These are phyloP conservation scores for Oscheius sp. DNA, from an alignment of 2,888 invertebrate species.

Conservation along the genomic window DNA sequence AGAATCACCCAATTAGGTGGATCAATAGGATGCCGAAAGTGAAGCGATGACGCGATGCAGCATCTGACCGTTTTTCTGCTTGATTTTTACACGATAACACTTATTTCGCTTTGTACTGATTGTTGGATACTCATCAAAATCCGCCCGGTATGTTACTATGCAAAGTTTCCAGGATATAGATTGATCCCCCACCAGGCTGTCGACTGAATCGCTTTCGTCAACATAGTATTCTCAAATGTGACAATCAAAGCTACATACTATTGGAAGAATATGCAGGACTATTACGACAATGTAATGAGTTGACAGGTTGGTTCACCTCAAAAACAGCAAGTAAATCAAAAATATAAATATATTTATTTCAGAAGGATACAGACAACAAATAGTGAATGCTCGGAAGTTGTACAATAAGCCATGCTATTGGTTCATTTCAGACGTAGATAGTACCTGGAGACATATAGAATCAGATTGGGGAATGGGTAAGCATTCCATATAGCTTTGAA, in stretches of 20 bases:
- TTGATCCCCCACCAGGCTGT: slow-evolving; percentile 39
- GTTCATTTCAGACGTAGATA: slow-evolving; percentile 33
- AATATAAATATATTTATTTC: slow-evolving; percentile 8
- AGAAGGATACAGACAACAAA: slow-evolving; percentile 44
- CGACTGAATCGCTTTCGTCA: slow-evolving; percentile 17
- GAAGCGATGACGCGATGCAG: slow-evolving; percentile 11
- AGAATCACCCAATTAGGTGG: slow-evolving; percentile 25
- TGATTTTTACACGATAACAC: slow-evolving; percentile 41
- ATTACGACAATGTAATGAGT: slow-evolving; percentile 49
- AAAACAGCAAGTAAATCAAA: not conserved
- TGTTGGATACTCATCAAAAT: slow-evolving; percentile 48
- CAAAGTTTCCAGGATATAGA: not conserved
- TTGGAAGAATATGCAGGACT: slow-evolving; percentile 44
- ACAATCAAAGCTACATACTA: slow-evolving; percentile 36
- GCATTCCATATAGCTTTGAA: not conserved
- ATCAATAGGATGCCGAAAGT: slow-evolving; percentile 18
- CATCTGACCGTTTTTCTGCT: slow-evolving; percentile 16
- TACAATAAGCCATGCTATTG: slow-evolving; percentile 35
- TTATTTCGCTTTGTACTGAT: slow-evolving; percentile 44
- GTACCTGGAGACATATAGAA: slow-evolving; percentile 34
- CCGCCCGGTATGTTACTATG: slow-evolving; percentile 26
- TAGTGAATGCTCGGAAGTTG: slow-evolving; percentile 31
- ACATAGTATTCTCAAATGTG: slow-evolving; percentile 33
- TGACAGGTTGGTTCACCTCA: slow-evolving; percentile 36
- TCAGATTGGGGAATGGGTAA: slow-evolving; percentile 29